Evolutionary conservation across 2,113 vertebrate species (phyloP), one percentile per base, ranked within the genome.

Genomic region (Coryphaenoides rupestris): DNA sequence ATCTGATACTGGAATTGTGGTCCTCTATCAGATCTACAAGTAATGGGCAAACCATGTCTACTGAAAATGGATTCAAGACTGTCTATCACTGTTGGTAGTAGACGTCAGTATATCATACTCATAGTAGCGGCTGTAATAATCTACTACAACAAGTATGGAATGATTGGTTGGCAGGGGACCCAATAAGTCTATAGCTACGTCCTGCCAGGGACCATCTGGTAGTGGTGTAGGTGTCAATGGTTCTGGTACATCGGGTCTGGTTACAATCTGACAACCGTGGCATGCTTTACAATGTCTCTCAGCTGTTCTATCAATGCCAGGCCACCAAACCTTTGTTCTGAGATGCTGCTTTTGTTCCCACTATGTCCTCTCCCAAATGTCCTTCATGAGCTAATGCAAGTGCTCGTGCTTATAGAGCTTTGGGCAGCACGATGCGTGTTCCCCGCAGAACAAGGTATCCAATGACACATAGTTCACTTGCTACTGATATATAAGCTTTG

Each of bases 101-200:
- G 65, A 66, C 14, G 66, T 70, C 13, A 78, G 17, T 1, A 74
- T 21, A 6, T 72, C 55, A 33, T 65, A 65, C 21, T 78, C 55
- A 56, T 74, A 74, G 3, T 69, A 72, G 15, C 65, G 10, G 15
- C 65, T 78, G 21, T 59, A 74, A 9, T 63, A 74, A 33, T 74
- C 72, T 50, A 69, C 62, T 17, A 66, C 68, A 3, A 74, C 55
- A 4, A 72, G 19, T 10, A 69, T 63, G 10, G 49, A 74, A 17
- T 72, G 65, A 21, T 60, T 62, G 4, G 58, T 54, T 9, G 63
- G 66, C 13, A 73, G 57, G 1, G 67, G 56, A 12, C 60, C 71
- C 10, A 69, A 24, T 10, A 72, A 2, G 21, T 78, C 24, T 9
- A 77, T 28, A 5, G 60, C 70, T 3, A 76, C 15, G 21, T 72